These are phyloP conservation scores for Saccostrea echinata DNA, from an alignment of 1,140 invertebrate genomes.

Conservation along the genomic window DNA sequence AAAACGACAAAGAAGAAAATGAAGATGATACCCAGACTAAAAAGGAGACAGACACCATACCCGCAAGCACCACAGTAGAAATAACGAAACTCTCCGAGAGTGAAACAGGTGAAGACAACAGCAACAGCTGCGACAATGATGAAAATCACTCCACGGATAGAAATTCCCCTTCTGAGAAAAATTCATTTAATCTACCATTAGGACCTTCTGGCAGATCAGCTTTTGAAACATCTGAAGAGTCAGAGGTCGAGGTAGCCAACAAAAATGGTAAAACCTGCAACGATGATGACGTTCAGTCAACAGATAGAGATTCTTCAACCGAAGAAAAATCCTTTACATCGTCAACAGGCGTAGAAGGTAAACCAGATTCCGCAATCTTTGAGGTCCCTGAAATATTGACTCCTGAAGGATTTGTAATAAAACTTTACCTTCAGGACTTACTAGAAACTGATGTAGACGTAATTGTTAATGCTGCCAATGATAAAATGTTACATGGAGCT, in stretches of 20 bases:
- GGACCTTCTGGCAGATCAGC: no score
- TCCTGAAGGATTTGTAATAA: background rate
- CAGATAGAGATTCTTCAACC: background rate
- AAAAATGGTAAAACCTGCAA: no score
- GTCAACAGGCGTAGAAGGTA: background rate
- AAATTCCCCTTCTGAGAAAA: no score
- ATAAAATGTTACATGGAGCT: constrained; percentile 52
- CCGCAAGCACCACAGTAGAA: no score
- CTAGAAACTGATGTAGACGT: constrained; percentile 54
- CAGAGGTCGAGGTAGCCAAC: no score
- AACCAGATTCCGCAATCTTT: background rate
- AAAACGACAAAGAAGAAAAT: background rate
- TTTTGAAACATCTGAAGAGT: no score
- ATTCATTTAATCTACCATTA: no score
- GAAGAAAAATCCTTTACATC: background rate
- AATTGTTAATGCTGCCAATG: constrained; percentile 66
- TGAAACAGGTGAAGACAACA: no score
- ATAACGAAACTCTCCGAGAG: no score
- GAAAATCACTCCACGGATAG: no score
- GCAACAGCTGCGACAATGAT: no score
- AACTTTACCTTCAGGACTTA: background rate
- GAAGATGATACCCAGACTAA: background rate
- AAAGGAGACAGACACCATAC: background rate
- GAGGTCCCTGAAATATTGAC: background rate
- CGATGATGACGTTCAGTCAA: background rate